These are phyloP conservation scores for Cryptophagus acutangulus DNA, from an alignment of 2,888 invertebrate species.

Conservation along the genomic window DNA sequence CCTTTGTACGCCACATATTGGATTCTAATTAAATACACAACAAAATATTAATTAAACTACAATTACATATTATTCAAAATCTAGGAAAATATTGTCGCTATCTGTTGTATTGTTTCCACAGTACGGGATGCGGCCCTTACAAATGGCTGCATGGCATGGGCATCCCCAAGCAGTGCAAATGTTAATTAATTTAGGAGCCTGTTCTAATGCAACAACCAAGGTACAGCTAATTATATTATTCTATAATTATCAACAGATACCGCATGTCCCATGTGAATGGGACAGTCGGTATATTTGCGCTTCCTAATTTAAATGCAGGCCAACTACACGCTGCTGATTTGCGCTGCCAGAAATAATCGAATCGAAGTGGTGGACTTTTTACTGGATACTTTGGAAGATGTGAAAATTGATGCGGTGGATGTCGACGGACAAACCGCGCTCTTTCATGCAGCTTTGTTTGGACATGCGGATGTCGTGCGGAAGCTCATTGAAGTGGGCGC, in stretches of 20 bases:
- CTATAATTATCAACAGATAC: too few species aligned
- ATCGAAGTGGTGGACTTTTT: constrained; percentile 62
- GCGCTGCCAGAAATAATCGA: constrained; percentile 68
- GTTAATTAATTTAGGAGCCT: constrained; percentile 64
- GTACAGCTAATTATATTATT: too few species aligned
- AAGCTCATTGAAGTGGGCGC: constrained; percentile 65
- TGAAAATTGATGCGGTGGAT: constrained; percentile 58
- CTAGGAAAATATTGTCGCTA: too few species aligned
- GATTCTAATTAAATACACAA: too few species aligned
- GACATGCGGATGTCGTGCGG: constrained; percentile 62
- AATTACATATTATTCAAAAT: too few species aligned
- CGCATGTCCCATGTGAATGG: too few species aligned
- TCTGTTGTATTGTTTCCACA: constrained; percentile 48
- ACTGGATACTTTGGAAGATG: constrained; percentile 58
- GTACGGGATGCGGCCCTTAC: constrained; percentile 69
- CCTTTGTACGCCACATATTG: too few species aligned
- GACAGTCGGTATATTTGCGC: too few species aligned
- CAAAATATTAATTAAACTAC: too few species aligned
- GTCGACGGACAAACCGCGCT: constrained; percentile 68
- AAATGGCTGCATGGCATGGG: constrained; percentile 70
- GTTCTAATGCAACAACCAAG: constrained; percentile 65
- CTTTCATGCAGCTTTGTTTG: constrained; percentile 70
- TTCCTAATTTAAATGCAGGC: too few species aligned
- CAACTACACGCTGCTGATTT: constrained; percentile 69
- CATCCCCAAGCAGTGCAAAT: constrained; percentile 66